Evolutionary conservation across 2,797 vertebrate species (phyloP), one percentile per base, ranked within the genome.

Genomic region (Brachyrhaphis roseni): DNA sequence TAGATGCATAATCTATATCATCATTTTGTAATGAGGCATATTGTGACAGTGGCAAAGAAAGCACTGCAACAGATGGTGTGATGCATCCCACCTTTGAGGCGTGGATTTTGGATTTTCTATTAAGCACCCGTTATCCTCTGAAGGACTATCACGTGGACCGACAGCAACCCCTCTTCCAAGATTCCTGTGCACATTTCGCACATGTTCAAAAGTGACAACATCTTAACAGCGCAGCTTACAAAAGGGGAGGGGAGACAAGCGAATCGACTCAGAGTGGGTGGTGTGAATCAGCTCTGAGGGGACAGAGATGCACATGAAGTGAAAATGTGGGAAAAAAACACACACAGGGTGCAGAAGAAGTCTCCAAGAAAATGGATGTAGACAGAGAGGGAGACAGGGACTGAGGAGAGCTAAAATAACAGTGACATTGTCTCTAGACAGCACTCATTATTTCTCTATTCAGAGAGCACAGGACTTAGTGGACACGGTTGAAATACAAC

Each of bases 391-490:
- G 68, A 46, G 68, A 70, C 74, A 89, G 83, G 78, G 79, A 84
- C 86, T 86, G 80, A 86, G 82, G 83, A 89, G 92, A 93, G 90
- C 80, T 91, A 91, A 93, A 94, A 93, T 89, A 88, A 93, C 79
- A 92, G 90, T 93, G 93, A 92, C 93, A 92, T 89, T 90, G 90
- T 94, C 90, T 90, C 84, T 82, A 70, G 90, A 94, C 91, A 90
- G 87, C 88, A 87, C 85, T 94, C 91, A 90, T 93, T 94, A 93
- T 92, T 94, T 93, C 91, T 92, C 82, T 87, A 91, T 91, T 92
- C 90, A 87, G 83, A 72, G 79, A 79, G 77, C 86, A 70, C 85
- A 68, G 84, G 76, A 84, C 85, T 91, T 91, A 84, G 82, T 89
- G 90, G 89, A 93, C 86, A 82, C 71, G 81, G 87, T 88, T 93